These are phyloP conservation scores for Otolemur crassicaudatus DNA, from an alignment of 2,797 vertebrate species.

Conservation along the genomic window DNA sequence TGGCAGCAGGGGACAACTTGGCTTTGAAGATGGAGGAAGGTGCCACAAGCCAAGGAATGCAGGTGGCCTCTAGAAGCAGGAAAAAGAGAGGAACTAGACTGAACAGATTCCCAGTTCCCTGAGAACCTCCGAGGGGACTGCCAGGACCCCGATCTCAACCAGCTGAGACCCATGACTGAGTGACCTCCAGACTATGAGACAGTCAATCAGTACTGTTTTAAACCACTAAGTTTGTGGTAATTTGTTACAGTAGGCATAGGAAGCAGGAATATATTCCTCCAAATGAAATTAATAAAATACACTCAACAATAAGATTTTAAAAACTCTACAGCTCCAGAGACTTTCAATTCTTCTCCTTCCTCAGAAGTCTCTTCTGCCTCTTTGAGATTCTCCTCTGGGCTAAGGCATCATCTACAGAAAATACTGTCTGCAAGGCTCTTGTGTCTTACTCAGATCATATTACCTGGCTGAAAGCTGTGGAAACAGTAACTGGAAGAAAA, in stretches of 20 bases:
- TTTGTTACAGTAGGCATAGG: not conserved
- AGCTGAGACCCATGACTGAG: not conserved
- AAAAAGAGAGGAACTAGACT: not conserved
- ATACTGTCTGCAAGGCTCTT: not conserved
- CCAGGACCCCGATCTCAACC: not conserved
- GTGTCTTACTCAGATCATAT: not conserved
- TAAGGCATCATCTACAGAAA: not conserved
- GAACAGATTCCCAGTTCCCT: too few species aligned
- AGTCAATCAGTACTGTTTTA: not conserved
- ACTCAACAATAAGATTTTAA: not conserved
- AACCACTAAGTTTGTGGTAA: not conserved
- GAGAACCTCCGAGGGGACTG: not conserved
- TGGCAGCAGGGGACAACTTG: not conserved
- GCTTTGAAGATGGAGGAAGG: not conserved
- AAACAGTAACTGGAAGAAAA: not conserved
- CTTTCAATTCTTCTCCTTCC: not conserved
- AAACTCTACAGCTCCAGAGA: not conserved
- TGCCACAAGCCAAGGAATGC: not conserved
- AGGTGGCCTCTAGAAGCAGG: not conserved
- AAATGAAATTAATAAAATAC: not conserved
- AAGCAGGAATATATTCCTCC: not conserved
- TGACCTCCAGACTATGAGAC: fast-evolving
- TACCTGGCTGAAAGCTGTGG: not conserved
- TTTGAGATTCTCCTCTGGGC: not conserved
- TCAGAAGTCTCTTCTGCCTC: not conserved